A percentile compares a stretch with the other conserved stretches of the same genome.
Evolutionary conservation across 2,113 vertebrate species (phyloP).

Genomic region (Heterochromis multidens): DNA sequence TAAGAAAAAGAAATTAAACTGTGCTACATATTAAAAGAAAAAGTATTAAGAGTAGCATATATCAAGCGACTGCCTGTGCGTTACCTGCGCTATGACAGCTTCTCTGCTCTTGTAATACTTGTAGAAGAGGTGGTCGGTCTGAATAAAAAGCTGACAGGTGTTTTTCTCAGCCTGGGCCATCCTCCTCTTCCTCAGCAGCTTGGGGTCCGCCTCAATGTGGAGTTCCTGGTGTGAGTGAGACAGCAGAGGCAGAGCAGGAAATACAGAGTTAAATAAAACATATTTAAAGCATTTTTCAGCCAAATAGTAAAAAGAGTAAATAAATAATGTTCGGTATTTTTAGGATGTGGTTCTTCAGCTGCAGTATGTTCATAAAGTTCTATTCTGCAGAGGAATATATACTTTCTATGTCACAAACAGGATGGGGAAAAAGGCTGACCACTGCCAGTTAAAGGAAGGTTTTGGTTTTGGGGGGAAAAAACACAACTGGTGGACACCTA

Average conservation of each 20-base stretch:
- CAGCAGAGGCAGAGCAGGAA: neutral
- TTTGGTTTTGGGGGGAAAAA: too few species aligned
- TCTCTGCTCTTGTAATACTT: constrained; percentile 93
- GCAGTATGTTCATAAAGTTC: neutral
- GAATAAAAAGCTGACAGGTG: constrained; percentile 97
- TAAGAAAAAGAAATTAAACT: too few species aligned
- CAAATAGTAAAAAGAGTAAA: constrained; percentile 31
- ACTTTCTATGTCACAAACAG: neutral
- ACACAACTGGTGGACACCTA: neutral
- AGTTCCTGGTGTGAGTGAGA: constrained; percentile 43
- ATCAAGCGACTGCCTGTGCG: neutral
- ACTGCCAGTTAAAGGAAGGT: too few species aligned
- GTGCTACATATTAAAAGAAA: neutral
- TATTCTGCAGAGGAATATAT: neutral
- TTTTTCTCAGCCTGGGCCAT: constrained; percentile 92
- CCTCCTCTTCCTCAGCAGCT: constrained; percentile 85
- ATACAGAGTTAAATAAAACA: constrained; percentile 48
- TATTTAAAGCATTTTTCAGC: constrained; percentile 14
- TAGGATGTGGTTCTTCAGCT: neutral
- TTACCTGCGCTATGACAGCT: constrained; percentile 87
- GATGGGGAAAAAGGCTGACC: neutral
- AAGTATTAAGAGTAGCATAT: neutral
- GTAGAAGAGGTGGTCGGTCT: constrained; percentile 96
- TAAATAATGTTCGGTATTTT: constrained; percentile 53
- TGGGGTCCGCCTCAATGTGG: neutral